Percentiles rank a stretch among this genome's conserved stretches.
Evolutionary conservation across 2,888 invertebrate species (phyloP).

Genomic region (Torymus auratus): DNA sequence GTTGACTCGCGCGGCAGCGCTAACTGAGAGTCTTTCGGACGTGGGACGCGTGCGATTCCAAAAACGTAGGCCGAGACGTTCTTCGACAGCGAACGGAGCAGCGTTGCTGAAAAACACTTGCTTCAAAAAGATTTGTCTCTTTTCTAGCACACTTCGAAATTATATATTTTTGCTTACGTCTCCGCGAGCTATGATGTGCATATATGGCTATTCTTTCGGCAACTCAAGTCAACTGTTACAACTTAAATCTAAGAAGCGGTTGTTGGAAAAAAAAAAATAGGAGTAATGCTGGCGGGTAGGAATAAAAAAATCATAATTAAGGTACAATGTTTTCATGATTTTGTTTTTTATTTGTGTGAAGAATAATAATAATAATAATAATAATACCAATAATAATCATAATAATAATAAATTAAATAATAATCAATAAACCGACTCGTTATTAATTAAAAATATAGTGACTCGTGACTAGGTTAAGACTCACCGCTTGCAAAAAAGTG

Average conservation of each 20-base stretch:
- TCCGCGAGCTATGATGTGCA: constrained; percentile 32
- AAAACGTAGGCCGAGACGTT: constrained; percentile 65
- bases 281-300: constrained; percentile 10
- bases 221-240: constrained; percentile 30
- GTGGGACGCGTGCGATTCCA: constrained; percentile 59
- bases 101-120: constrained; percentile 34
- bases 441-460: constrained; percentile 75
- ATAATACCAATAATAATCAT: constrained; percentile 61
- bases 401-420: constrained; percentile 74
- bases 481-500: constrained; percentile 75
- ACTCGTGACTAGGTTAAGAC: constrained; percentile 77
- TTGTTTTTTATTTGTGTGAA: constrained; percentile 70
- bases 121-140: too few species aligned
- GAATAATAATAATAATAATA: constrained; percentile 62
- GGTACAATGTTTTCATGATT: constrained; percentile 54
- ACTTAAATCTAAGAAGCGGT: constrained; percentile 40
- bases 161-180: constrained; percentile 13
- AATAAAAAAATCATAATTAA: constrained; percentile 57
- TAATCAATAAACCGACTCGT: constrained; percentile 73
- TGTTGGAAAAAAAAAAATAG: neutral
- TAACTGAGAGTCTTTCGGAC: constrained; percentile 46
- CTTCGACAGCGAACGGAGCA: constrained; percentile 59
- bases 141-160: neutral
- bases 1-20: constrained; percentile 5
- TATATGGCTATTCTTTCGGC: constrained; percentile 18